Conservation (phyloP, 1,140 invertebrate species). For the Drosophila nigrodunni region DNA sequence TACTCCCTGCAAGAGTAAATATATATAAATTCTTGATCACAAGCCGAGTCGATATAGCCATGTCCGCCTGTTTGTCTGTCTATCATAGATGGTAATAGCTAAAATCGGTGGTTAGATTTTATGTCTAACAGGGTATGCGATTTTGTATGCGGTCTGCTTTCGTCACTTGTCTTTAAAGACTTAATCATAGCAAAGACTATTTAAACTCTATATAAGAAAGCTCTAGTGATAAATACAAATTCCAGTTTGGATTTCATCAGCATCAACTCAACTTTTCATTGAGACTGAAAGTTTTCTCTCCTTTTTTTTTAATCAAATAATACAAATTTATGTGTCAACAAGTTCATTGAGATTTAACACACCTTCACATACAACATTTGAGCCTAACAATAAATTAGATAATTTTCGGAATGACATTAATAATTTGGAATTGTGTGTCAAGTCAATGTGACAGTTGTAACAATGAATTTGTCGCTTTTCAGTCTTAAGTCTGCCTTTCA, state of each 20-base stretch:
- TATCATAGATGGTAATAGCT: too few relatives aligned
- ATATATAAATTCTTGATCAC: too few relatives aligned
- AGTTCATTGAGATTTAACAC: constrained; percentile 55
- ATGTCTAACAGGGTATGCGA: too few relatives aligned
- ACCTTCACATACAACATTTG: constrained; percentile 1
- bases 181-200: too few relatives aligned
- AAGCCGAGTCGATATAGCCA: too few relatives aligned
- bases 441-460: constrained; percentile 36
- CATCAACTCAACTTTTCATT: constrained; percentile 3
- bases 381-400: constrained; percentile 61
- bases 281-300: constrained; percentile 25
- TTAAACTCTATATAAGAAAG: too few relatives aligned
- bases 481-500: background rate
- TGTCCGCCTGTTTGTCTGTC: too few relatives aligned
- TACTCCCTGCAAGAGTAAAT: too few relatives aligned
- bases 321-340: constrained; percentile 57
- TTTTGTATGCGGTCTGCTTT: too few relatives aligned
- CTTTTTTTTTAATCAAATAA: constrained; percentile 8
- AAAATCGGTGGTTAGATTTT: too few relatives aligned
- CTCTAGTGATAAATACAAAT: background rate
- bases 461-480: constrained; percentile 8
- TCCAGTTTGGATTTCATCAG: constrained; percentile 22
- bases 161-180: too few relatives aligned
- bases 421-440: constrained; percentile 20
- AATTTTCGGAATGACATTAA: constrained; percentile 47